Percentiles rank a stretch among this genome's conserved stretches.
phyloP scores from a whole-genome alignment of 2,888 invertebrate species.

The Smittia aterrima region DNA sequence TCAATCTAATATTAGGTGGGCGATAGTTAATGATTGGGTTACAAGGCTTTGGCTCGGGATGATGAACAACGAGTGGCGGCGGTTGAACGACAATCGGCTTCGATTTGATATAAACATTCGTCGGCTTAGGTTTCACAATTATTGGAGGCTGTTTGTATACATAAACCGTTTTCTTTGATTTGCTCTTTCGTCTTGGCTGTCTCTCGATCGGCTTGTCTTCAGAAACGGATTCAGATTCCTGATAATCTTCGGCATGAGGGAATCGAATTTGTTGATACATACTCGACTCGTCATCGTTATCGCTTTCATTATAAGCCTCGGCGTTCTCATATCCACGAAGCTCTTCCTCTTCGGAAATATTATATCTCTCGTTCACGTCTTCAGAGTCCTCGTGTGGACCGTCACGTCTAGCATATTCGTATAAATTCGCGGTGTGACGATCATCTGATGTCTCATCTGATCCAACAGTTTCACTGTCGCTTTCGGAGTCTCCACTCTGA shows the following conservation, averaged over 20 bases:
- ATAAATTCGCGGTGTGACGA: neutral
- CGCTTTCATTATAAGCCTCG: neutral
- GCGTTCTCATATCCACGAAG: neutral
- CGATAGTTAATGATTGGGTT: constrained; percentile 27
- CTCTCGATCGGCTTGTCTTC: neutral
- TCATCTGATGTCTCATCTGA: constrained; percentile 2
- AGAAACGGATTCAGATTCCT: neutral
- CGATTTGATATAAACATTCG: constrained; percentile 35
- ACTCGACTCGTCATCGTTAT: neutral
- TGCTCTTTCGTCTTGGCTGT: neutral
- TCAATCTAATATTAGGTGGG: constrained; percentile 28
- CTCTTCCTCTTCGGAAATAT: constrained; percentile 9
- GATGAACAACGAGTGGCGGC: constrained; percentile 38
- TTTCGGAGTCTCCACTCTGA: neutral
- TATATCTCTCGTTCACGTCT: constrained; percentile 10
- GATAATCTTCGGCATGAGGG: neutral
- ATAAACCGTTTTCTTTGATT: constrained; percentile 31
- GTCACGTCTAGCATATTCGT: constrained; percentile 13
- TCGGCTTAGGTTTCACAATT: constrained; percentile 32
- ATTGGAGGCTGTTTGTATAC: constrained; percentile 42
- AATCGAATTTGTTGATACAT: neutral
- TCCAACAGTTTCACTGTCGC: neutral
- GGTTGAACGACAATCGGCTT: constrained; percentile 40
- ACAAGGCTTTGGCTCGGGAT: constrained; percentile 34
- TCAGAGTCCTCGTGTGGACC: constrained; percentile 21